A percentile compares a stretch with the other conserved stretches of the same genome.
These are phyloP conservation scores for Ataeniobius toweri DNA, from an alignment of 2,797 vertebrate genomes.

Conservation along the genomic window DNA sequence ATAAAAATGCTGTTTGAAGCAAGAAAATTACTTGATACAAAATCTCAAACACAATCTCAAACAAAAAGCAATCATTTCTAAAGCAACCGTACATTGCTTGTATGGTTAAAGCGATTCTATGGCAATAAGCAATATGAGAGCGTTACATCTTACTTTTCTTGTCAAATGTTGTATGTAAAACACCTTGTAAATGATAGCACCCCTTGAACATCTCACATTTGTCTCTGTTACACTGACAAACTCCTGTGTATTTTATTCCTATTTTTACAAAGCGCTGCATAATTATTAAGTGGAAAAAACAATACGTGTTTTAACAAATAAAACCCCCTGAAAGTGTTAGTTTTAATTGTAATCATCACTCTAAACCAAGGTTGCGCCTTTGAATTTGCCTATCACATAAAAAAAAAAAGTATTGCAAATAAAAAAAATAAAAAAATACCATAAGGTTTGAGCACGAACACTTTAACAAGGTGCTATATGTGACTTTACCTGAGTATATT, in stretches of 20 bases:
- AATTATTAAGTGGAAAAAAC: not conserved
- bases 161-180: not conserved
- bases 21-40: not conserved
- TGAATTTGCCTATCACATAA: not conserved
- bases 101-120: not conserved
- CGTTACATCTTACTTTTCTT: not conserved
- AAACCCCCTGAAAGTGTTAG: not conserved
- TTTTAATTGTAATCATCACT: too few relatives aligned
- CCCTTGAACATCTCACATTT: not conserved
- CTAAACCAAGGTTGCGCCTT: not conserved
- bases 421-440: too few relatives aligned
- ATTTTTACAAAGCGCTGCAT: not conserved
- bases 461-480: not conserved
- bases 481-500: not conserved
- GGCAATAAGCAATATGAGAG: not conserved
- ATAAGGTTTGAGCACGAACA: too few relatives aligned
- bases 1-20: not conserved
- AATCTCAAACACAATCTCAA: conserved; percentile 6
- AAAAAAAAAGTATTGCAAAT: too few relatives aligned
- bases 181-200: not conserved
- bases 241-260: not conserved
- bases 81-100: not conserved
- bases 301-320: not conserved
- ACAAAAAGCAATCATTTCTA: not conserved
- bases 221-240: not conserved